Base-by-base conservation (phyloP, 2,113 vertebrate species). In the Theristicus caerulescens region DNA sequence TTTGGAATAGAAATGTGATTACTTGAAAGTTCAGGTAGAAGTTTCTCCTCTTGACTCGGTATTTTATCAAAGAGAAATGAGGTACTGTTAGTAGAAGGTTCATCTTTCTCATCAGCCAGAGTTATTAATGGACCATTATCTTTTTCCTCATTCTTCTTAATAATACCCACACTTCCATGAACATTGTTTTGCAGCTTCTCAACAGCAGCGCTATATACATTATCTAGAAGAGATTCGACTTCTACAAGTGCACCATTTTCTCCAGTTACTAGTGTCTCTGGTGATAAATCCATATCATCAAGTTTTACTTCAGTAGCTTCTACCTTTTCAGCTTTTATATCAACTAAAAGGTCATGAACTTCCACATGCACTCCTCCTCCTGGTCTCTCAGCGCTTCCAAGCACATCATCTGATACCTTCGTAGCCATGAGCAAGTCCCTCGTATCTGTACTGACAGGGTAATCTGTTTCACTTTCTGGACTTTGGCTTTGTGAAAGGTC, bases 301-400 rank as follows among this genome's bases (percentile, higher is more conserved):
- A 99, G 98, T 95, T 99, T 99, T 67, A 99, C 99, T 97, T 99
- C 99, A 2, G 99, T 99, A 71, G 99, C 99, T 97, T 99, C 99
- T 47, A 99, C 99, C 91, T 99, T 99, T 94, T 99, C 99, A 40
- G 99, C 99, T 98, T 99, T 99, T 97, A 99, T 99, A 94, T 99
- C 99, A 40, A 98, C 98, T 42, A 99, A 98, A 85, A 99, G 98
- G 94, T 99, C 99, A 16, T 99, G 99, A 90, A 99, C 99, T 95
- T 99, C 99, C 65, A 99, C 99, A 27, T 99, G 98, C 2, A 99
- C 99, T 19, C 99, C 99, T 27, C 94, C 93, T 92, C 98, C 96
- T 21, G 97, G 91, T 80, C 98, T 98, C 96, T 97, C 98, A 96
- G 86, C 83, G 46, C 72, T 97, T 92, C 97, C 98, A 51, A 98